These are phyloP conservation scores for Microctenopoma stevenorrisi DNA, from an alignment of 2,797 vertebrate genomes.

Conservation along the genomic window DNA sequence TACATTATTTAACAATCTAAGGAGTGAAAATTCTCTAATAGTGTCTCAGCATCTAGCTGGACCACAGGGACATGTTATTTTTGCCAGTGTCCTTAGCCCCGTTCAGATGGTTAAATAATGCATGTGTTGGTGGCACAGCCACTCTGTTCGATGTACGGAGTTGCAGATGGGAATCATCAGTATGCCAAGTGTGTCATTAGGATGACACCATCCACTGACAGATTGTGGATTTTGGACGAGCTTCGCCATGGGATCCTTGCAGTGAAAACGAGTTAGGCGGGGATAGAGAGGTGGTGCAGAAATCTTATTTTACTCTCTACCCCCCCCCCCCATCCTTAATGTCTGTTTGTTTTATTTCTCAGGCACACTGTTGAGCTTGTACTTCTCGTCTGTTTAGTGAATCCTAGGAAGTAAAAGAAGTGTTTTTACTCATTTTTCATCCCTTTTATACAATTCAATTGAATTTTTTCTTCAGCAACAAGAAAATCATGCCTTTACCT, in stretches of 20 bases:
- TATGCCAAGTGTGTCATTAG: slow-evolving; percentile 74
- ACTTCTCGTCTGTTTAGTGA: slow-evolving; percentile 39
- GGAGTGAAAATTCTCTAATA: slow-evolving; percentile 66
- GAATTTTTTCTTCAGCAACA: slow-evolving; percentile 18
- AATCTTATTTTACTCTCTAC: slow-evolving; percentile 55
- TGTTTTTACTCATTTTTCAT: slow-evolving; percentile 9
- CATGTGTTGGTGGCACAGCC: slow-evolving; percentile 62
- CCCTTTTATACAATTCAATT: slow-evolving; percentile 30
- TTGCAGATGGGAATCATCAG: slow-evolving; percentile 71
- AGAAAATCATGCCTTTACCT: slow-evolving; percentile 25
- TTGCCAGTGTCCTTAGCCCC: slow-evolving; percentile 63
- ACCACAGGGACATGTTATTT: slow-evolving; percentile 74
- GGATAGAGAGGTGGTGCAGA: slow-evolving; percentile 41
- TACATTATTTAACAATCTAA: slow-evolving; percentile 82
- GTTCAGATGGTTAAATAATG: slow-evolving; percentile 75
- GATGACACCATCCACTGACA: slow-evolving; percentile 66
- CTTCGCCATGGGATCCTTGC: slow-evolving; percentile 53
- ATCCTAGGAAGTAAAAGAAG: slow-evolving; percentile 26
- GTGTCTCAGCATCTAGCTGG: slow-evolving; percentile 63
- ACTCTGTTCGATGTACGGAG: slow-evolving; percentile 35
- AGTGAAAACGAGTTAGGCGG: slow-evolving; percentile 55
- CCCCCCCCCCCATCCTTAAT: not conserved
- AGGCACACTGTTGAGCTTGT: slow-evolving; percentile 19
- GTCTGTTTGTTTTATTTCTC: slow-evolving; percentile 40
- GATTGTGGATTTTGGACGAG: slow-evolving; percentile 61